Evolutionary conservation across 2,888 invertebrate genomes (phyloP).

Genomic region (Thumatha senex): DNA sequence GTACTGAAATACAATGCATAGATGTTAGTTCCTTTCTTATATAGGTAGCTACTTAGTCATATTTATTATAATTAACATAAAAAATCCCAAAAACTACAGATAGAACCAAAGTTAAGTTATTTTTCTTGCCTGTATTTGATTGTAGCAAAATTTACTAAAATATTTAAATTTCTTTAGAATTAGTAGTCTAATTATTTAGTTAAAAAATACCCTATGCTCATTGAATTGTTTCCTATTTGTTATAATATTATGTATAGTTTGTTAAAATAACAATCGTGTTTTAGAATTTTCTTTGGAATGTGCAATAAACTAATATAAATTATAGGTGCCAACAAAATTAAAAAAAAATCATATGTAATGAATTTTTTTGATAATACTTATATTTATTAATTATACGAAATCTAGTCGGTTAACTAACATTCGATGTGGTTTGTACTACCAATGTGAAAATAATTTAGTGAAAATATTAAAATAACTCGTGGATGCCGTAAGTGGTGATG

Average conservation of each 20-base stretch:
- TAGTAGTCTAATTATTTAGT: slow-evolving; percentile 32
- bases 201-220: slow-evolving; percentile 50
- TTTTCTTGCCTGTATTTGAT: slow-evolving; percentile 26
- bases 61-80: not conserved
- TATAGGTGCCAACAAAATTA: slow-evolving; percentile 31
- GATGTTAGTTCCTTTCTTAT: slow-evolving; percentile 18
- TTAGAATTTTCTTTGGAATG: slow-evolving; percentile 19
- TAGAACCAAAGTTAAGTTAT: slow-evolving; percentile 20
- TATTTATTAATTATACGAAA: slow-evolving; percentile 24
- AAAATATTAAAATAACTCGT: not conserved
- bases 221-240: slow-evolving; percentile 59
- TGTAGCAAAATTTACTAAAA: slow-evolving; percentile 29
- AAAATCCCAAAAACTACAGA: slow-evolving; percentile 3
- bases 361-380: slow-evolving; percentile 20
- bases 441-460: not conserved
- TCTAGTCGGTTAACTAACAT: slow-evolving; percentile 39
- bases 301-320: slow-evolving; percentile 34
- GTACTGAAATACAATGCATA: slow-evolving; percentile 17
- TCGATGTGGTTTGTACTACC: slow-evolving; percentile 12
- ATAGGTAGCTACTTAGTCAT: slow-evolving; percentile 5
- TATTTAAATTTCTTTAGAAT: slow-evolving; percentile 9
- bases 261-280: slow-evolving; percentile 8
- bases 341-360: slow-evolving; percentile 14
- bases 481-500: not conserved
- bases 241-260: slow-evolving; percentile 23